phyloP scores from a whole-genome alignment of 2,113 vertebrate species.

The Rafetus swinhoei region DNA sequence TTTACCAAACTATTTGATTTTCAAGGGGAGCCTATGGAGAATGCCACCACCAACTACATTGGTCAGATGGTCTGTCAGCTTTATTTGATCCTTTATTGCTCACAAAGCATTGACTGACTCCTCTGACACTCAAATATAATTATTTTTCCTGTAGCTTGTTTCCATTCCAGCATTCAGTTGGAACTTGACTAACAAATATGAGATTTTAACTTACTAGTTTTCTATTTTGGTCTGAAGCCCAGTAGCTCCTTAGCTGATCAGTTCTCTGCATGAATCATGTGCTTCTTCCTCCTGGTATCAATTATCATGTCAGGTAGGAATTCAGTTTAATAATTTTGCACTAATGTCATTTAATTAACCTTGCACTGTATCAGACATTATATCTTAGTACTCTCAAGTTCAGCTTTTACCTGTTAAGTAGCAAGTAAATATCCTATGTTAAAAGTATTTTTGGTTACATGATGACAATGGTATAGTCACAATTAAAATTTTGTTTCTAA shows the following conservation, averaged over 20 bases:
- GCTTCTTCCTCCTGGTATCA: neutral
- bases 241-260: neutral
- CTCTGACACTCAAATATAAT: neutral
- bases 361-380: neutral
- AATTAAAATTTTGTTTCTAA: neutral
- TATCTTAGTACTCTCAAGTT: neutral
- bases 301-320: neutral
- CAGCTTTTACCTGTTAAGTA: neutral
- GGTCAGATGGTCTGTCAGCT: neutral
- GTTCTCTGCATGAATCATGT: neutral
- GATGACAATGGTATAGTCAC: neutral
- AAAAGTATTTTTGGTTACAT: neutral
- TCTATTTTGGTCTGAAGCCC: neutral
- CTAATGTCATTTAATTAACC: neutral
- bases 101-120: neutral
- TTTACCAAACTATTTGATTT: conserved; percentile 5
- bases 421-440: neutral
- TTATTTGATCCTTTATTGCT: neutral
- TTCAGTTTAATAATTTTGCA: neutral
- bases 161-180: neutral
- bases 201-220: neutral
- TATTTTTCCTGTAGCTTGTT: neutral
- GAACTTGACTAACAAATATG: neutral
- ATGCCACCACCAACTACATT: neutral
- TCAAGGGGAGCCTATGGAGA: neutral